Conservation (phyloP, 2,888 invertebrate genomes). For the Adelphocoris suturalis region DNA sequence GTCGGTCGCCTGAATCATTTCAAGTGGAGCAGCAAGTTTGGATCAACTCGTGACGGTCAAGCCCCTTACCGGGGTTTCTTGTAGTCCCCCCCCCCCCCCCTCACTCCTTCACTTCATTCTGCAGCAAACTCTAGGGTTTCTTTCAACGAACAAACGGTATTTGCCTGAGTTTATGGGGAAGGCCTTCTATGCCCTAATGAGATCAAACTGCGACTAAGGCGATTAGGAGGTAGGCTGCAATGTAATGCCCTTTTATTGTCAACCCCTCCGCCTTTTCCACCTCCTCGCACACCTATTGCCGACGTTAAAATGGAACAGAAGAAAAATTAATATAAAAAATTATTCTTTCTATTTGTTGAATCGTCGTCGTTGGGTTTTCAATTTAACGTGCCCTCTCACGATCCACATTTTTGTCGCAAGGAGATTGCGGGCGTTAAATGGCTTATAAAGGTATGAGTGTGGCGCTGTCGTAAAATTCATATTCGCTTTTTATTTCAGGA, state of each 20-base stretch:
- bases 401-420: not conserved
- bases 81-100: no score
- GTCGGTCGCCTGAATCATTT: no score
- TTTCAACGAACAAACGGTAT: slow-evolving; percentile 24
- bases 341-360: not conserved
- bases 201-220: slow-evolving; percentile 52
- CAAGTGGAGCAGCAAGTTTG: not conserved
- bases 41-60: slow-evolving; percentile 12
- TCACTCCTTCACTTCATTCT: not conserved
- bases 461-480: not conserved
- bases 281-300: not conserved
- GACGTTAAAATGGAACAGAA: not conserved
- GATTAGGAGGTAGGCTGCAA: slow-evolving; percentile 61
- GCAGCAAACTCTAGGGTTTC: slow-evolving; percentile 41
- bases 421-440: not conserved
- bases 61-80: not conserved
- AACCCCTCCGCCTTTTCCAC: not conserved
- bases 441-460: not conserved
- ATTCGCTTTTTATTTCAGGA: not conserved
- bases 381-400: not conserved
- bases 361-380: not conserved
- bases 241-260: slow-evolving; percentile 56
- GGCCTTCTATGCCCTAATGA: slow-evolving; percentile 34
- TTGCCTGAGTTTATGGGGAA: slow-evolving; percentile 30
- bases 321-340: not conserved